These are phyloP conservation scores for Parnassius mnemosyne DNA, from an alignment of 2,888 invertebrate species.

Conservation along the genomic window DNA sequence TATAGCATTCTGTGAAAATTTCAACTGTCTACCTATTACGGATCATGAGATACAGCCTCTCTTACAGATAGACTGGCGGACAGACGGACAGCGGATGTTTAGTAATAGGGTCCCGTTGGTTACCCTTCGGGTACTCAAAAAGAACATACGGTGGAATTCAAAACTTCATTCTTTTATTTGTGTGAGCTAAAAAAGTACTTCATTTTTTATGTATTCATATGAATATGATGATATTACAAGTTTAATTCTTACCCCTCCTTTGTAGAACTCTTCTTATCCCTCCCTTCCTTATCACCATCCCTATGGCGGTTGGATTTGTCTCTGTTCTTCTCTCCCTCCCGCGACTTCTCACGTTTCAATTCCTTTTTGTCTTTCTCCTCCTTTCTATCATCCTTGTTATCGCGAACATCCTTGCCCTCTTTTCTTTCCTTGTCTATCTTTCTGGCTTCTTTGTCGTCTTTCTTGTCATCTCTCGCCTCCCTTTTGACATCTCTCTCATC, in stretches of 20 bases:
- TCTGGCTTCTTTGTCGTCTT: slow-evolving; percentile 29
- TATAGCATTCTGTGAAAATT: too few relatives aligned
- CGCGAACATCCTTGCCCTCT: slow-evolving; percentile 28
- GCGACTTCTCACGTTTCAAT: slow-evolving; percentile 35
- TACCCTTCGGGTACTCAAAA: too few relatives aligned
- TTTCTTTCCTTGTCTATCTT: slow-evolving; percentile 28
- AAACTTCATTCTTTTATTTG: too few relatives aligned
- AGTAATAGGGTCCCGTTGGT: too few relatives aligned
- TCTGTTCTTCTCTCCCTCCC: slow-evolving; percentile 41
- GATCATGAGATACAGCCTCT: too few relatives aligned
- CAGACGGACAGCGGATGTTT: too few relatives aligned
- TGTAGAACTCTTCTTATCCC: slow-evolving; percentile 16
- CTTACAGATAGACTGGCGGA: too few relatives aligned
- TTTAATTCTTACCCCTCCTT: slow-evolving; percentile 12
- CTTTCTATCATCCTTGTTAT: slow-evolving; percentile 26
- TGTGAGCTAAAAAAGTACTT: too few relatives aligned
- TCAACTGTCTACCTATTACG: too few relatives aligned
- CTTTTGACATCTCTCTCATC: slow-evolving; percentile 29
- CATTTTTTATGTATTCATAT: too few relatives aligned
- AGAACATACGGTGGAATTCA: too few relatives aligned
- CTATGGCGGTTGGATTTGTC: slow-evolving; percentile 44
- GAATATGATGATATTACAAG: not conserved
- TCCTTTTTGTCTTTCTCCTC: slow-evolving; percentile 28
- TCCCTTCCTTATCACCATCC: slow-evolving; percentile 8
- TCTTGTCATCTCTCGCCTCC: slow-evolving; percentile 28